phyloP scores from a whole-genome alignment of 2,888 invertebrate genomes.

The Eupeodes latifasciatus region DNA sequence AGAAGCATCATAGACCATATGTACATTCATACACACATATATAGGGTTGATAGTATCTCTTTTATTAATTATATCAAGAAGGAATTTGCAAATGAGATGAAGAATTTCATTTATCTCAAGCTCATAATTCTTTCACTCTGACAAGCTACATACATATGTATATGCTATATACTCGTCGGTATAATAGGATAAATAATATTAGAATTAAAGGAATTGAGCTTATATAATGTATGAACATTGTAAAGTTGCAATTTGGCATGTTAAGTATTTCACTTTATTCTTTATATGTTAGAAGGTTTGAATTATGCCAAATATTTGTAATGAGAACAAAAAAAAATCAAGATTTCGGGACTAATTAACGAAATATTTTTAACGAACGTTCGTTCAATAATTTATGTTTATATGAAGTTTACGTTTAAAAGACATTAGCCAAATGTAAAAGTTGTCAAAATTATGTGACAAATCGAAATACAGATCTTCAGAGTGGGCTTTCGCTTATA shows the following conservation, averaged over 20 bases:
- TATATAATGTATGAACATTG: neutral
- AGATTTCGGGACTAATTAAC: no score
- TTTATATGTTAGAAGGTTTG: neutral
- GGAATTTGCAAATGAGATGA: conserved; percentile 56
- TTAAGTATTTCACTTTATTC: neutral
- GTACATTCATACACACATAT: no score
- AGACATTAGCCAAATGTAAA: no score
- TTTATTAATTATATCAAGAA: conserved; percentile 69
- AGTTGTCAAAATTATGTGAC: no score
- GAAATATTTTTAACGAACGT: no score
- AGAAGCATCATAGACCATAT: neutral
- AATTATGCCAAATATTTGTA: conserved; percentile 6
- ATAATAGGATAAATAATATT: conserved; percentile 25
- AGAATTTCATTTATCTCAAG: conserved; percentile 62
- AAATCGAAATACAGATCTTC: no score
- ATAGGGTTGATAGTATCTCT: conserved; percentile 63
- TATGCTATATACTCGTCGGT: neutral
- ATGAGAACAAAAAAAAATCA: neutral
- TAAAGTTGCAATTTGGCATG: neutral
- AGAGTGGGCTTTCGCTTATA: no score
- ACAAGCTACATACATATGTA: conserved; percentile 24
- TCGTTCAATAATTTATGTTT: no score
- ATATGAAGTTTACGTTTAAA: no score
- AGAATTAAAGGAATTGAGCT: conserved; percentile 31
- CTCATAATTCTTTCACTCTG: conserved; percentile 50